Conservation (phyloP, 2,888 invertebrate genomes). For the Tetanocera ferruginea region DNA sequence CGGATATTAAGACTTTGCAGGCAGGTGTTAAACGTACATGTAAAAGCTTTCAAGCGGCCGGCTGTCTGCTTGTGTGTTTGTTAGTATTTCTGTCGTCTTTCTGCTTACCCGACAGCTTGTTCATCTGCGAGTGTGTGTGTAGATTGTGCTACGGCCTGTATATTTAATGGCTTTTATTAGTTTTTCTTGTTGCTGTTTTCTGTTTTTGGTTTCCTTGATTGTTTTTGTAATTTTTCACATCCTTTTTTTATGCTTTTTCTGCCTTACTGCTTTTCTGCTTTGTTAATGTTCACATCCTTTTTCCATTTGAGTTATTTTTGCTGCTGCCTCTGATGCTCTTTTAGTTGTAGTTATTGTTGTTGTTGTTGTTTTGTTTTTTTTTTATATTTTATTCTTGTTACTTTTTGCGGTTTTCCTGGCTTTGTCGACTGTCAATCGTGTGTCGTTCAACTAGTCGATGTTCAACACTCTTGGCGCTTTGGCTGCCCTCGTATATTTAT, state of each 20-base stretch:
- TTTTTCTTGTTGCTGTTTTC: too few species aligned
- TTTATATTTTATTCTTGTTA: conserved; percentile 21
- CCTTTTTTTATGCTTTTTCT: neutral
- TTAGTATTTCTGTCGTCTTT: too few species aligned
- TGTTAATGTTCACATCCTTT: conserved; percentile 20
- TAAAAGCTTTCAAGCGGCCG: too few species aligned
- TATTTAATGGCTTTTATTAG: too few species aligned
- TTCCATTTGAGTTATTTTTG: conserved; percentile 30
- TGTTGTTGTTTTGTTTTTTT: conserved; percentile 24
- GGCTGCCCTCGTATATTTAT: neutral
- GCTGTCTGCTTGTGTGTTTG: too few species aligned
- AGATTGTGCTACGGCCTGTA: too few species aligned
- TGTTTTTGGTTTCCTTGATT: neutral
- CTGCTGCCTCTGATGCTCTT: neutral
- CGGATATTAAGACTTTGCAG: too few species aligned
- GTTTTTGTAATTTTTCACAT: neutral
- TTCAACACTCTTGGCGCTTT: conserved; percentile 45
- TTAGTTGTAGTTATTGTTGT: neutral
- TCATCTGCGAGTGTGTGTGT: too few species aligned
- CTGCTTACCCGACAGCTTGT: too few species aligned
- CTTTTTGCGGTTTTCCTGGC: conserved; percentile 37
- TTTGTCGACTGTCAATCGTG: conserved; percentile 34
- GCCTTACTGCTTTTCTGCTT: neutral
- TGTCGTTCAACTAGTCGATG: conserved; percentile 42
- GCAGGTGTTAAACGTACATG: too few species aligned